Evolutionary conservation across 1,140 invertebrate species (phyloP), one percentile per base, ranked within the genome.

Genomic region (Saccostrea glomerata): DNA sequence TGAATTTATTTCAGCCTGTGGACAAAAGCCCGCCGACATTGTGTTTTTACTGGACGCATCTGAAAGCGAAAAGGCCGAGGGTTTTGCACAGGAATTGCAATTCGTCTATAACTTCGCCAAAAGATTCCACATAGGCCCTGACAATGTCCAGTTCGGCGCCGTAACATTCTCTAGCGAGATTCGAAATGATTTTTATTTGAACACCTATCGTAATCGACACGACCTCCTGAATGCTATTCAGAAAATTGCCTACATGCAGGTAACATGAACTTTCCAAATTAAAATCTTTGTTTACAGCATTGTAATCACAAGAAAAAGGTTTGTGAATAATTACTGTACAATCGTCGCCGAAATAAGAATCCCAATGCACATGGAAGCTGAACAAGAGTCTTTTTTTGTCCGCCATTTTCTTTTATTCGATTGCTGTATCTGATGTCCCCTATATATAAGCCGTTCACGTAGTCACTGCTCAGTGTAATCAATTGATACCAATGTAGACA

Each of bases 21-120:
- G 84, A n/a, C 86, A 56, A 30, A 85, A 84, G 7, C 87, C 60
- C 56, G 90, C 90, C 11, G 91, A 92, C 70, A 87, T 92, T 12
- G 87, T 91, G 7, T 92, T 92, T 88, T 66, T 92, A 1, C 82
- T 92, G 30, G 91, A 92, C 40, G 30, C 90, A n/a, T 92, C 90
- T 0, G 84, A 84, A n/a, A 90, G 89, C 77, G 89, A 88, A 30
- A 77, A 85, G n/a, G 12, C 30, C 17, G 30, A 55, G 5, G 88
- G 90, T 56, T 91, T 92, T 84, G 25, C 85, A 47, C 88, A 91
- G 86, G 85, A 90, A 40, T 82, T 88, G 15, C 12, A 85, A 20
- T 92, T 92, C 84, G 90, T 92, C 15, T 87, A 82, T 11, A 88
- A 88, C 12, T 70, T 92, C 85, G 89, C 88, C 9, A 30, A 85